Base-by-base conservation (phyloP, 2,888 invertebrate genomes). In the Opisthograptis luteolata region DNA sequence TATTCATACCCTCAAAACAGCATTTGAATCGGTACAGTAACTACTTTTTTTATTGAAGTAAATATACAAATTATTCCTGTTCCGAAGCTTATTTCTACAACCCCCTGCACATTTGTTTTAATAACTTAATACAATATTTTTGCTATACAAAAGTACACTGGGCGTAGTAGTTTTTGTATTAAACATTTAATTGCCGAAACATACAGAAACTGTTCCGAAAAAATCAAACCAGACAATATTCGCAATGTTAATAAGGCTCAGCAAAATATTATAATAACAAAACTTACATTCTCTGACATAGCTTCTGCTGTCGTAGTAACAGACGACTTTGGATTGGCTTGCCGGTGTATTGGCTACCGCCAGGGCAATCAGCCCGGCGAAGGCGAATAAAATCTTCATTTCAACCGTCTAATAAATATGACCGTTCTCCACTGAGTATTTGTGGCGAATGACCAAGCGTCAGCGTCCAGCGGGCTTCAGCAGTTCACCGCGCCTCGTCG, bases 281-380 rank as follows among this genome's bases (percentile, higher is more conserved):
- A 51, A 90, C 91, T 92, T 85, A 95, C 95, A 94, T 88, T 93
- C 91, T 72, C 95, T 91, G 68, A 92, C 91, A 76, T 91, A 92
- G 60, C 95, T 93, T 75, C 92, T 93, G 80, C 94, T 93, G 79
- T 95, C 93, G 84, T 94, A 95, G 78, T 93, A 95, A 76, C 95
- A 95, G 67, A 95, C 85, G 35, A 95, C 93, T 84, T 94, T 95
- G 69, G 81, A 81, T 48, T 91, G 91, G 15, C 87, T 76, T 17
- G 77, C 68, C 3, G 83, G 76, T 17, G 86, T 81, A 49, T 74
- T 72, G 22, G 84, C 77, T n/a, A 78, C 66, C 14, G 76, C 83
- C 45, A 81, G 67, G 60, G 84, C 84, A 58, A 83, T 52, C 2
- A 83, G 62, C 44, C 79, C 83, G 55, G 79, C 77, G 50, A 86